A percentile compares a stretch with the other conserved stretches of the same genome.
Evolutionary conservation across 2,888 invertebrate species (phyloP).

Genomic region (Nezara viridula): DNA sequence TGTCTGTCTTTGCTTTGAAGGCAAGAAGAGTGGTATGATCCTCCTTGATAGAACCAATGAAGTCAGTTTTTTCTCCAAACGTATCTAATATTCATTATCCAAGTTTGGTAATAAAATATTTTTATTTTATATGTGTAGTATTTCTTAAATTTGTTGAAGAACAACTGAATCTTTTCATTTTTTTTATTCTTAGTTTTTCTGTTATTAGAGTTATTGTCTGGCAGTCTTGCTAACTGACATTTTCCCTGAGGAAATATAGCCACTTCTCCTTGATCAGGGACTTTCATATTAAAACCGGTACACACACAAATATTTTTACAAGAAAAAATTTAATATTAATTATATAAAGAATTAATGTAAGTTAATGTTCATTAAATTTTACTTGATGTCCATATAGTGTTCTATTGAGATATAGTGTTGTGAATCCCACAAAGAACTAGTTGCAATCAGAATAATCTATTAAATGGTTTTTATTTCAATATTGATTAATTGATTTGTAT

Average conservation of each 20-base stretch:
- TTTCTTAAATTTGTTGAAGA: background rate
- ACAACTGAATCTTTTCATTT: background rate
- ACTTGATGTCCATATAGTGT: background rate
- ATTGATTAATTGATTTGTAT: background rate
- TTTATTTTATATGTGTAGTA: background rate
- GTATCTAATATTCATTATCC: background rate
- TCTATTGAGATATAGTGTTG: background rate
- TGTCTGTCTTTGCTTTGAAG: background rate
- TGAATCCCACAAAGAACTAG: background rate
- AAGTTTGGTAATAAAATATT: background rate
- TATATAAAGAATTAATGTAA: background rate
- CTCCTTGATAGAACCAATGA: background rate
- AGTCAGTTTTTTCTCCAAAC: background rate
- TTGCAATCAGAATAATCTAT: background rate
- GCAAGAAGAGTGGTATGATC: background rate
- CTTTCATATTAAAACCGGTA: background rate
- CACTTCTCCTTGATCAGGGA: background rate
- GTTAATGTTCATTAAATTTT: background rate
- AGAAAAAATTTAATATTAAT: background rate
- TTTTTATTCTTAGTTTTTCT: constrained; percentile 6
- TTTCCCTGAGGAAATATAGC: background rate
- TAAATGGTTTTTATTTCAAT: background rate
- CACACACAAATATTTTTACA: background rate
- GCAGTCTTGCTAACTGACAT: background rate
- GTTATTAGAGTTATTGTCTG: background rate